Percentiles rank a stretch among this genome's conserved stretches.
Evolutionary conservation across 2,797 vertebrate species (phyloP).

Genomic region (Stomatorhinus walkeri): DNA sequence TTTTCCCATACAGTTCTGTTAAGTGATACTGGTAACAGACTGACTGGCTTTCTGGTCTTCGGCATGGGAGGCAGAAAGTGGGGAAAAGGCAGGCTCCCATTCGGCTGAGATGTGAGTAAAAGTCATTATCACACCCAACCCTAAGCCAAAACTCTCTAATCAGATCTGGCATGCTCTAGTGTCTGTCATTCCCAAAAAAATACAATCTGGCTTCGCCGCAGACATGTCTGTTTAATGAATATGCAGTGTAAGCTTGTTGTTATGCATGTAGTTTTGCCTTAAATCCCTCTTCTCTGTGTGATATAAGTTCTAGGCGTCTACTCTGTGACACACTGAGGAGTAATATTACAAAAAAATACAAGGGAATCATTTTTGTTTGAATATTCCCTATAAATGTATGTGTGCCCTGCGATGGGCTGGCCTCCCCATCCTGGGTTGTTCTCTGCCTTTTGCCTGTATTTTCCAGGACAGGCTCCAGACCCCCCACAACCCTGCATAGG

Average conservation of each 20-base stretch:
- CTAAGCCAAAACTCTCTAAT: slow-evolving; percentile 10
- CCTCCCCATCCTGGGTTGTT: not conserved
- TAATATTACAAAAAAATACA: not conserved
- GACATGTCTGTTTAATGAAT: slow-evolving; percentile 11
- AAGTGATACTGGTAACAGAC: slow-evolving; percentile 27
- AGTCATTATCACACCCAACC: slow-evolving; percentile 25
- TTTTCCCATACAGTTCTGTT: slow-evolving; percentile 32
- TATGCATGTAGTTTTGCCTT: slow-evolving; percentile 3
- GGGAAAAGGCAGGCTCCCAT: not conserved
- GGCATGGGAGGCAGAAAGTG: slow-evolving; percentile 9
- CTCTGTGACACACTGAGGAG: not conserved
- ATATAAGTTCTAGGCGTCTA: not conserved
- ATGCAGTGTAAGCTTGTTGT: slow-evolving; percentile 8
- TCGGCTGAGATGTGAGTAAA: slow-evolving; percentile 13
- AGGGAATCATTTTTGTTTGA: not conserved
- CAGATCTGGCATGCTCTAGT: slow-evolving; percentile 16
- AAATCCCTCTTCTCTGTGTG: not conserved
- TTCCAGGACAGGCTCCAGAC: not conserved
- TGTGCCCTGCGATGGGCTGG: not conserved
- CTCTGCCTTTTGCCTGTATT: not conserved
- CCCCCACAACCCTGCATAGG: not conserved
- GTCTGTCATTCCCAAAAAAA: slow-evolving; percentile 9
- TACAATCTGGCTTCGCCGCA: slow-evolving; percentile 5
- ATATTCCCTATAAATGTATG: not conserved
- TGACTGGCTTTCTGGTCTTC: not conserved